These are phyloP conservation scores for Disparrhopalites patrizii DNA, from an alignment of 2,888 invertebrate species.

Conservation along the genomic window DNA sequence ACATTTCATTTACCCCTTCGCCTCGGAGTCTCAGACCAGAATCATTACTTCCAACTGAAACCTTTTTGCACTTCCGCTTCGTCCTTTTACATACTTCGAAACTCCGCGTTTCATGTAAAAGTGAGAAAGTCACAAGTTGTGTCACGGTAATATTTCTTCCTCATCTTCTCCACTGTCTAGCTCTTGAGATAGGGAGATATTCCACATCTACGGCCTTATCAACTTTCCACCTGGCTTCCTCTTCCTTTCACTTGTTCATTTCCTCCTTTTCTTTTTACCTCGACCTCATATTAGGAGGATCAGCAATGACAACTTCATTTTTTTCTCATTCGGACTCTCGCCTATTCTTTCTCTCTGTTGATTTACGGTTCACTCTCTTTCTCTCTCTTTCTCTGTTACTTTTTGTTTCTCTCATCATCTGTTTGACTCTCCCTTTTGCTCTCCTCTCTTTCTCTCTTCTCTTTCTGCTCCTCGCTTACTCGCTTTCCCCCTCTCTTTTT, in stretches of 20 bases:
- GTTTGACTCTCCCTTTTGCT: no score
- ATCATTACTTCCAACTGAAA: no score
- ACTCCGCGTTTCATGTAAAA: not conserved
- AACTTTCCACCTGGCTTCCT: constrained; percentile 19
- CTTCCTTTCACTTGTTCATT: no score
- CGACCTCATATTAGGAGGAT: no score
- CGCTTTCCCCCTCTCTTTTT: not conserved
- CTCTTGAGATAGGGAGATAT: not conserved
- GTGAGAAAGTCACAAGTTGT: no score
- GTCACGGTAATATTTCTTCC: no score
- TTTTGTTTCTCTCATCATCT: no score
- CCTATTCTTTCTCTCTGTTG: not conserved
- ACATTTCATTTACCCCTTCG: no score
- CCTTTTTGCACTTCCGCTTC: constrained; percentile 3
- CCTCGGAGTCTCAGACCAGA: no score
- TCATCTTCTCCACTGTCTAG: not conserved
- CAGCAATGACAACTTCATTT: no score
- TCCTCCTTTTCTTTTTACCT: no score
- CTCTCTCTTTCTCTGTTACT: not conserved
- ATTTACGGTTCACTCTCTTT: not conserved
- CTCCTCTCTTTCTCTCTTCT: not conserved
- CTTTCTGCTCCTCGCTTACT: not conserved
- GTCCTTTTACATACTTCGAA: not conserved
- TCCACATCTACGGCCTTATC: constrained; percentile 7
- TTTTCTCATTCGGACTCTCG: not conserved